Base-by-base conservation (phyloP, 2,113 vertebrate genomes). In the Aspiorhynchus laticeps region DNA sequence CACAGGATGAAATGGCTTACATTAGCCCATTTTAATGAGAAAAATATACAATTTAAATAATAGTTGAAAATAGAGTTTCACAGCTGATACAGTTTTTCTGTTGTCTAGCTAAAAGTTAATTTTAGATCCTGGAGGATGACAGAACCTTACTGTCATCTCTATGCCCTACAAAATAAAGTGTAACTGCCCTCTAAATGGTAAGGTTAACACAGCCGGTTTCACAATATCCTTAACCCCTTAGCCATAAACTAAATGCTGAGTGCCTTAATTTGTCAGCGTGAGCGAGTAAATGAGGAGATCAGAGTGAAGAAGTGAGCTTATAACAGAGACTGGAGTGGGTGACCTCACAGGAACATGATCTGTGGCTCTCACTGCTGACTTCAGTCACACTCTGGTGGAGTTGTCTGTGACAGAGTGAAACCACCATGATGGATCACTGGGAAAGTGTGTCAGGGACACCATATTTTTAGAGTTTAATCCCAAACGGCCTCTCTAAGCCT, bases 371-470 rank as follows among this genome's bases (percentile, higher is more conserved):
- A 56, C 33, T 2, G 36, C 71, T 75, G 71, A 14, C 86, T 88
- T 87, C 84, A 82, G 86, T 90, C 90, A 88, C 88, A 88, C 83
- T 53, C 38, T 59, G 56, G 4, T 33, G 48, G 87, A 88, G 71
- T 90, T 79, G 89, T 85, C 87, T 90, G 88, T 91, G 92, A 91
- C 90, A 82, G 87, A 86, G 87, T 88, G 69, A 80, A 88, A 93
- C 79, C 80, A 84, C 87, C 83, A 88, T 89, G 93, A 93, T 86
- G 90, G 92, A 91, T 92, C 46, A 77, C 80, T 83, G 89, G 73
- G 89, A 93, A 95, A 94, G 90, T 94, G 92, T 95, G 94, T 95
- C 94, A 95, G 94, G 94, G 94, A 94, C 93, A 91, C 84, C 86
- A 48, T 95, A 95, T 95, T 95, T 95, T 93, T 95, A 95, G 94